A percentile compares a stretch with the other conserved stretches of the same genome.
Evolutionary conservation across 2,797 vertebrate species (phyloP).

Genomic region (Miopithecus talapoin): DNA sequence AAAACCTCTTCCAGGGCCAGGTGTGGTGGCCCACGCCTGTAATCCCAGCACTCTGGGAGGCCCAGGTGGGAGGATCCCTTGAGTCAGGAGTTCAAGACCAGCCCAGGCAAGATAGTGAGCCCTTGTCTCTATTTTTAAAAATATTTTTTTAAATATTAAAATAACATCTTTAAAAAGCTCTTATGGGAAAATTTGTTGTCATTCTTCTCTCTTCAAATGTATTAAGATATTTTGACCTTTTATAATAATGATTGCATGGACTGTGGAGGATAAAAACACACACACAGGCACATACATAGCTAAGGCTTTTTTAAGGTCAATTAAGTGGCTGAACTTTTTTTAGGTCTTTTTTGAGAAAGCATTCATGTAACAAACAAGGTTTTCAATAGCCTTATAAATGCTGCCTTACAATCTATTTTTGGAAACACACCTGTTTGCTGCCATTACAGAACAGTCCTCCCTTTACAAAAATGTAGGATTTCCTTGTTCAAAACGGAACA

Average conservation of each 20-base stretch:
- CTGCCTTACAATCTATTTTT: slow-evolving; percentile 41
- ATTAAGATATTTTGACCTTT: slow-evolving; percentile 30
- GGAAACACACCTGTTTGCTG: slow-evolving; percentile 37
- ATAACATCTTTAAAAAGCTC: background rate
- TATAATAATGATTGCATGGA: slow-evolving; percentile 5
- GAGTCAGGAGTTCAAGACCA: background rate
- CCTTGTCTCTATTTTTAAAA: background rate
- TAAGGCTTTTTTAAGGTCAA: slow-evolving; percentile 17
- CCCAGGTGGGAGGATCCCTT: background rate
- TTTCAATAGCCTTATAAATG: background rate
- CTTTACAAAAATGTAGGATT: background rate
- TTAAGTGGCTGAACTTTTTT: background rate
- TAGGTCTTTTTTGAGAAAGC: background rate
- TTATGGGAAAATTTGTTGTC: background rate
- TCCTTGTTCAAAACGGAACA: slow-evolving; percentile 43
- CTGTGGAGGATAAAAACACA: background rate
- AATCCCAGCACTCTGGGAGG: background rate
- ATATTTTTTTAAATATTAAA: background rate
- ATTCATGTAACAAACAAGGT: background rate
- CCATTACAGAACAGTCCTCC: background rate
- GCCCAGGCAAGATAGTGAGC: background rate
- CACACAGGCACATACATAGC: too few relatives aligned
- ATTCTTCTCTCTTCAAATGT: background rate
- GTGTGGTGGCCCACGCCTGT: background rate
- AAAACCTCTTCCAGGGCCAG: background rate